These are phyloP conservation scores for Parnassius smintheus DNA, from an alignment of 2,888 invertebrate species.

Conservation along the genomic window DNA sequence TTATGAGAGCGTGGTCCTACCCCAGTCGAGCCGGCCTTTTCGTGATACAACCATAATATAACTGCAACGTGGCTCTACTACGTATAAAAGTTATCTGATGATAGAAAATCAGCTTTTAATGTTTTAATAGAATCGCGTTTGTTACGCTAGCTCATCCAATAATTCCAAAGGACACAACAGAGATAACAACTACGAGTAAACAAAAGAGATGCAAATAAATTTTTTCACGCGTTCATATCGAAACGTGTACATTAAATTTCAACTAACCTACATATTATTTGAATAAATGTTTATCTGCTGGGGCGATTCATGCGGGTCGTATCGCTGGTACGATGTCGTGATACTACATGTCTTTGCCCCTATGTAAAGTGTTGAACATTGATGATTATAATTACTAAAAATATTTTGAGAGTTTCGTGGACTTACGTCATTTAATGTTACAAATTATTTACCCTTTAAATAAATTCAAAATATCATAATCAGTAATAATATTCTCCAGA, in stretches of 20 bases:
- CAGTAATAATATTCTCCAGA: too few relatives aligned
- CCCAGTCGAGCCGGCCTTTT: too few relatives aligned
- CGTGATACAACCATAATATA: too few relatives aligned
- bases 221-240: conserved; percentile 14
- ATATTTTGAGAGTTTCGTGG: not conserved
- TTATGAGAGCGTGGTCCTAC: too few relatives aligned
- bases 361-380: conserved; percentile 27
- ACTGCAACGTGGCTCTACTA: too few relatives aligned
- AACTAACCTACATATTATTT: conserved; percentile 34
- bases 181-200: conserved; percentile 6
- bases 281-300: conserved; percentile 34
- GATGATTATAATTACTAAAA: conserved; percentile 21
- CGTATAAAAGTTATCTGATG: too few relatives aligned
- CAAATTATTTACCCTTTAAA: too few relatives aligned
- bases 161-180: not conserved
- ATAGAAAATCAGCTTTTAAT: too few relatives aligned
- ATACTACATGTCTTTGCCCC: conserved; percentile 34
- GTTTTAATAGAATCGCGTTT: too few relatives aligned
- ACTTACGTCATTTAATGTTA: not conserved
- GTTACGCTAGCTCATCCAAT: too few relatives aligned
- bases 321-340: conserved; percentile 32
- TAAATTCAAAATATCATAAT: too few relatives aligned
- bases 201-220: conserved; percentile 17
- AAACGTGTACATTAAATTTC: conserved; percentile 29
- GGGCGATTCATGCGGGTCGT: conserved; percentile 34